Conservation (phyloP, 2,113 vertebrate species). For the Xiphophorus maculatus region DNA sequence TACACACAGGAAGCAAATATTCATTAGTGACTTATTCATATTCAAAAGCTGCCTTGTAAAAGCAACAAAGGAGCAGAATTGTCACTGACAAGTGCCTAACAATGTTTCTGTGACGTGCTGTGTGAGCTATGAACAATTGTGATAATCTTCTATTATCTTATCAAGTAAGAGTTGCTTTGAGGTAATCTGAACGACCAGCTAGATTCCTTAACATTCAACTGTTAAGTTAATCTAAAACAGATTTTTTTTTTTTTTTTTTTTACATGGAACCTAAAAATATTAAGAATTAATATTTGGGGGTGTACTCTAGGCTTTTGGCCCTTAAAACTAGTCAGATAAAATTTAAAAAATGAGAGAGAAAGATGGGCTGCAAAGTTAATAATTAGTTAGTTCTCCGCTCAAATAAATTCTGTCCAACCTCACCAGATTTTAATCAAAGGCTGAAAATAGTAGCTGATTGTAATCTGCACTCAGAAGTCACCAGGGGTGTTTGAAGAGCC, state of each 20-base stretch:
- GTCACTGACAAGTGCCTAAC: conserved; percentile 58
- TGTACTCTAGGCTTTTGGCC: conserved; percentile 70
- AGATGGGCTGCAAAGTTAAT: conserved; percentile 70
- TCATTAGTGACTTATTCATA: conserved; percentile 73
- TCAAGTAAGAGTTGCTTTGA: conserved; percentile 36
- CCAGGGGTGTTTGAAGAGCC: conserved; percentile 81
- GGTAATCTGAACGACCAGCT: conserved; percentile 11
- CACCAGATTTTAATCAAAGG: conserved; percentile 82
- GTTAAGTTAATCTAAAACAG: conserved; percentile 9
- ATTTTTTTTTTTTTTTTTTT: not conserved
- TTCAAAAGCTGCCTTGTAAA: conserved; percentile 63
- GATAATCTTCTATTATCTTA: conserved; percentile 57
- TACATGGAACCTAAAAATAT: not conserved
- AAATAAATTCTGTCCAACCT: conserved; percentile 74
- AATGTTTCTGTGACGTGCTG: conserved; percentile 50
- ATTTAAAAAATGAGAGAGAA: conserved; percentile 26
- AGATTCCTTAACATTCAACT: conserved; percentile 32
- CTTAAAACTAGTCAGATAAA: conserved; percentile 45
- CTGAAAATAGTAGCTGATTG: conserved; percentile 83
- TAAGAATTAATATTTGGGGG: conserved; percentile 52
- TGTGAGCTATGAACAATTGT: conserved; percentile 57
- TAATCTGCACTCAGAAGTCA: conserved; percentile 82
- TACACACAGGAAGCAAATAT: conserved; percentile 65
- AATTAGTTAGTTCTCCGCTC: conserved; percentile 74
- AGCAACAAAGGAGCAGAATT: conserved; percentile 57